These are phyloP conservation scores for Hedya salicella DNA, from an alignment of 2,888 invertebrate species.

Conservation along the genomic window DNA sequence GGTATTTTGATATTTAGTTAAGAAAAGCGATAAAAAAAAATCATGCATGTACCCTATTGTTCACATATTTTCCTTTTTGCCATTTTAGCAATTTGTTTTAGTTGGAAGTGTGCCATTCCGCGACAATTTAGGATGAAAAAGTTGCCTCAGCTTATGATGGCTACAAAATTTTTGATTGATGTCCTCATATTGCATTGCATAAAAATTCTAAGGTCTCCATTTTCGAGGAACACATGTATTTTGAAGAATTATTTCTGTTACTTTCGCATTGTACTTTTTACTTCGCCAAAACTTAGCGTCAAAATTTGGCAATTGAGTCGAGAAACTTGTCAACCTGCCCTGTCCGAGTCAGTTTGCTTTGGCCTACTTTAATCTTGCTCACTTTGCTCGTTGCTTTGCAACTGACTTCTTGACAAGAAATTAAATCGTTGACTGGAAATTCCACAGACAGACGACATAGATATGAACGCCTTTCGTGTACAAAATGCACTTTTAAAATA, in stretches of 20 bases:
- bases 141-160: neutral
- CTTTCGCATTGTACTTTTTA: slow-evolving; percentile 1
- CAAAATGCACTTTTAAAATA: neutral
- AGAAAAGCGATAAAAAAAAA: too few species aligned
- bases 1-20: too few species aligned
- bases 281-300: slow-evolving; percentile 22
- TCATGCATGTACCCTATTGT: too few species aligned
- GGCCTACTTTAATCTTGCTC: slow-evolving; percentile 19
- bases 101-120: slow-evolving; percentile 1
- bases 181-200: too few species aligned
- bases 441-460: neutral
- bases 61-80: slow-evolving; percentile 1
- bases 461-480: slow-evolving; percentile 14
- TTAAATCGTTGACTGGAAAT: slow-evolving; percentile 3
- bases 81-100: slow-evolving; percentile 6
- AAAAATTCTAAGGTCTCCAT: neutral
- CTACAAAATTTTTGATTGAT: too few species aligned
- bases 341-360: slow-evolving; percentile 15
- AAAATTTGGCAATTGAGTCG: slow-evolving; percentile 20
- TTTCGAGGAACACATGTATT: neutral
- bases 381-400: slow-evolving; percentile 8
- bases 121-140: neutral
- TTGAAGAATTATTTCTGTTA: neutral
- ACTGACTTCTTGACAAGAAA: slow-evolving; percentile 20
- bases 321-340: slow-evolving; percentile 28